These are phyloP conservation scores for Pecten maximus DNA, from an alignment of 2,888 invertebrate species.

Conservation along the genomic window DNA sequence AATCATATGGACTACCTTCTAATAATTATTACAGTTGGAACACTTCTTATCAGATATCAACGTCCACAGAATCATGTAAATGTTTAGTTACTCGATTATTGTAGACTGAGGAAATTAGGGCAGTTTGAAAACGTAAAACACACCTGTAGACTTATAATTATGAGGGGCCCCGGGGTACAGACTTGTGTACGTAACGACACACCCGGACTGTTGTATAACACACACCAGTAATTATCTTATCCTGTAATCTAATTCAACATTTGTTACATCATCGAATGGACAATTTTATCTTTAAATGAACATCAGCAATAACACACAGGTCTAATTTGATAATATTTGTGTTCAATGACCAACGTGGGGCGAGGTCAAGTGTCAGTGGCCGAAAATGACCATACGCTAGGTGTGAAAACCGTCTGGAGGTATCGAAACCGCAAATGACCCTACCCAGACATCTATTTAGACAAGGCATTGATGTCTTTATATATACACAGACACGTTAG, in stretches of 20 bases:
- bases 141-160: no score
- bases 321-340: background rate
- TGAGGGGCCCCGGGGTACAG: background rate
- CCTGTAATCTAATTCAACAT: background rate
- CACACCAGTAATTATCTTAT: background rate
- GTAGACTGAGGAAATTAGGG: no score
- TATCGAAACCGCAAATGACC: background rate
- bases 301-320: background rate
- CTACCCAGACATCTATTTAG: background rate
- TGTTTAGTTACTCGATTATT: no score
- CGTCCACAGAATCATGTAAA: no score
- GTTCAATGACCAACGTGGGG: background rate
- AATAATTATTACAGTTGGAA: no score
- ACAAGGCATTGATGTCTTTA: background rate
- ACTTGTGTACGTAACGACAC: background rate
- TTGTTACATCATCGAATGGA: background rate
- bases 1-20: no score
- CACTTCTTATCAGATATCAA: no score
- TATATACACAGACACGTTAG: no score
- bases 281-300: background rate
- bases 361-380: background rate
- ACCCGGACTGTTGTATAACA: background rate
- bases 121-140: no score
- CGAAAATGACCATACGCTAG: background rate
- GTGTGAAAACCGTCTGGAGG: background rate